Base-by-base conservation (phyloP, 2,888 invertebrate genomes). In the Cataglyphis livida region DNA sequence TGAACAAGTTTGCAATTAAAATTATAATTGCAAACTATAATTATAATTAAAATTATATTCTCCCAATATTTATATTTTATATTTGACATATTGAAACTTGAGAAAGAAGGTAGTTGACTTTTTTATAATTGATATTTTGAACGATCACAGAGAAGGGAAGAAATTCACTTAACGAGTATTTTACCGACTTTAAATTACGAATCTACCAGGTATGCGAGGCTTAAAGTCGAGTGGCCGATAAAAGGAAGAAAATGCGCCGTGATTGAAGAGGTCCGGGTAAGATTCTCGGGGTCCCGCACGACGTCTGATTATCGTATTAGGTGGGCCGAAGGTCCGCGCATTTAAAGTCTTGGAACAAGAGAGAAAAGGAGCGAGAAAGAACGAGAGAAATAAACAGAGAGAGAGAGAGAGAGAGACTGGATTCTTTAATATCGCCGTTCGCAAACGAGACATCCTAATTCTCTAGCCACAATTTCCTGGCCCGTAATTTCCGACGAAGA, bases 251-350 rank as follows among this genome's bases (percentile, higher is more conserved):
- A 28, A 48, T 3, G 48, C 32, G 6, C n/a, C 51, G 62, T 76
- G 76, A 76, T 76, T 76, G 54, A 54, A 66, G 76, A 76, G 76
- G 76, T 76, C 18, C 61, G 74, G 28, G 35, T 32, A 74, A 70
- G 66, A 32, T 74, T 64, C 65, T 44, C 54, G 68, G 25, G 51
- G 48, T 48, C 32, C 41, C n/a, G n/a, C 7, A 6, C 62, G 57
- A 66, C 65, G 38, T 35, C 76, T 73, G 81, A 74, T 79, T 81
- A 81, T 84, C 75, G 81, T 75, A 81, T 81, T 84, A 81, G 84
- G 64, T 71, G 70, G 64, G 48, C 73, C 18, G 57, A 65, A 57
- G 41, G 57, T 15, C 51, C 35, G 81, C 51, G 38, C 41, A 41
- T 74, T 74, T 74, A 74, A 74, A 61, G 48, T 51, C 48, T 38